phyloP scores from a whole-genome alignment of 2,888 invertebrate genomes.

The Nesidiocoris tenuis region DNA sequence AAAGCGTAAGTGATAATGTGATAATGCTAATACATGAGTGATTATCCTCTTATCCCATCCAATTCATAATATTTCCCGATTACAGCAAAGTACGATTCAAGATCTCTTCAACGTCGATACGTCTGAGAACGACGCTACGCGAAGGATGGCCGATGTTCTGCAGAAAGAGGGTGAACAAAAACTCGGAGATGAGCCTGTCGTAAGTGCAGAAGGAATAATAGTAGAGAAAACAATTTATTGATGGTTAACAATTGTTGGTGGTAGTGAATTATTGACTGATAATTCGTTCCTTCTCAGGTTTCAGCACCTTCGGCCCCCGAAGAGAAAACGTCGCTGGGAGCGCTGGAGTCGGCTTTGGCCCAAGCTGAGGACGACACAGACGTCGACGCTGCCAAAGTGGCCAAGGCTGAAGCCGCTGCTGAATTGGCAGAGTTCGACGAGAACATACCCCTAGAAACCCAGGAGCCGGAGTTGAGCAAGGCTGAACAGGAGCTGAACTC shows the following conservation, averaged over 20 bases:
- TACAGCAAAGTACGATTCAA: slow-evolving; percentile 75
- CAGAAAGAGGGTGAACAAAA: slow-evolving; percentile 42
- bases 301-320: neutral
- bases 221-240: too few species aligned
- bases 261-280: too few species aligned
- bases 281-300: neutral
- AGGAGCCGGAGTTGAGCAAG: slow-evolving; percentile 65
- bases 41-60: neutral
- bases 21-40: too few species aligned
- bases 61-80: too few species aligned
- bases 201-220: too few species aligned
- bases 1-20: slow-evolving; percentile 66
- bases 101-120: slow-evolving; percentile 83
- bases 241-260: too few species aligned
- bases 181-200: slow-evolving; percentile 25
- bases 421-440: slow-evolving; percentile 96
- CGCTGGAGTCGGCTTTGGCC: slow-evolving; percentile 78
- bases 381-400: slow-evolving; percentile 84
- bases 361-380: slow-evolving; percentile 94
- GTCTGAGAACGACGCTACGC: slow-evolving; percentile 62
- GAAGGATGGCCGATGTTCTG: slow-evolving; percentile 62
- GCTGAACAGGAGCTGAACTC: slow-evolving; percentile 72
- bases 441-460: slow-evolving; percentile 76
- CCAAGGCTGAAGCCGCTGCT: slow-evolving; percentile 84
- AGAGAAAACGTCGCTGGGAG: slow-evolving; percentile 59